phyloP scores from a whole-genome alignment of 2,797 vertebrate species.

The Nasua narica region DNA sequence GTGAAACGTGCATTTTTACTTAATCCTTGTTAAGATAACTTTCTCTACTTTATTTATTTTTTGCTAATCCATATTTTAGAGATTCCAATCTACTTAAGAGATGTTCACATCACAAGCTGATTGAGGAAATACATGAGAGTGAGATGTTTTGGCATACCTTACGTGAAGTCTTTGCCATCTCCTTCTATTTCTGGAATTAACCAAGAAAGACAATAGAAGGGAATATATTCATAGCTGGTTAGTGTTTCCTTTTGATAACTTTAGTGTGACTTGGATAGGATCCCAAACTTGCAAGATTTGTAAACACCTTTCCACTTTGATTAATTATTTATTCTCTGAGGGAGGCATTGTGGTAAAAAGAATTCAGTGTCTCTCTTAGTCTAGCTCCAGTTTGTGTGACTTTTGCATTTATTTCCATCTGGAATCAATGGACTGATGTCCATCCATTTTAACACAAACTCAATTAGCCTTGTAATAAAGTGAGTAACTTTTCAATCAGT shows the following conservation, averaged over 20 bases:
- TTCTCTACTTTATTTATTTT: not conserved
- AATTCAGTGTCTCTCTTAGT: not conserved
- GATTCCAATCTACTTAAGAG: not conserved
- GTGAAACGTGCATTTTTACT: not conserved
- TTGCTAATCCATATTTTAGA: not conserved
- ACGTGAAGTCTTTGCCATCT: not conserved
- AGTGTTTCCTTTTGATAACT: not conserved
- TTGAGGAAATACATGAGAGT: not conserved
- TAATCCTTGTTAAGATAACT: not conserved
- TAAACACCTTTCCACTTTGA: conserved; percentile 2
- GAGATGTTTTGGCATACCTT: not conserved
- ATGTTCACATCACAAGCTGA: not conserved
- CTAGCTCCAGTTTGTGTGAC: not conserved
- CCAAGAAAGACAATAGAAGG: not conserved
- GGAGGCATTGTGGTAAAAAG: not conserved
- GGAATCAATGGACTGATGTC: not conserved
- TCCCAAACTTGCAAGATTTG: not conserved
- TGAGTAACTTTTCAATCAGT: not conserved
- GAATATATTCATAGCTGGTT: not conserved
- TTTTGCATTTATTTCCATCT: not conserved
- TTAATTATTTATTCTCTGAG: conserved; percentile 11
- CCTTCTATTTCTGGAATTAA: not conserved
- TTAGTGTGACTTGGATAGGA: not conserved
- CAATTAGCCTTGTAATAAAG: not conserved
- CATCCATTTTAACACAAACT: not conserved